Percentiles rank a stretch among this genome's conserved stretches.
Evolutionary conservation across 53 echinoderm and acorn worm species (phyloP).

Genomic region (Arbacia lixula): DNA sequence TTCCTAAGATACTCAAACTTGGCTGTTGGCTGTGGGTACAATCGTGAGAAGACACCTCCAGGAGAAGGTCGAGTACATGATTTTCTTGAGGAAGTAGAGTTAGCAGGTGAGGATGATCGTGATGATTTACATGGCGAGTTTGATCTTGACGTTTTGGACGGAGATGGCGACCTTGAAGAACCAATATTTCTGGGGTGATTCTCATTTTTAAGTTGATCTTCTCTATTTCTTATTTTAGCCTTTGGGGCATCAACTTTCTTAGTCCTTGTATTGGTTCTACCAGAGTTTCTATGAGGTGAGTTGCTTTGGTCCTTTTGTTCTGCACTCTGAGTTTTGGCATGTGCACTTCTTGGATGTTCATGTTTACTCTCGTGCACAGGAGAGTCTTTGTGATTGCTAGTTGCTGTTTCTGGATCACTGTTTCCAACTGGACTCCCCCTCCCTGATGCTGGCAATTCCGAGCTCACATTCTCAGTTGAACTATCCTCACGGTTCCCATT

Average conservation of each 20-base stretch:
- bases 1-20: slow-evolving; percentile 85
- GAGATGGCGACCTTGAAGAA: slow-evolving; percentile 15
- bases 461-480: slow-evolving; percentile 32
- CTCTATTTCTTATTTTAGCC: no score
- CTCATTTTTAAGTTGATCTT: not conserved
- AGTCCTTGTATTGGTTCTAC: not conserved
- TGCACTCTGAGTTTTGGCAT: not conserved
- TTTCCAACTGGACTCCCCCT: slow-evolving; percentile 33
- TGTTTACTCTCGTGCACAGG: no score
- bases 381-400: not conserved
- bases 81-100: slow-evolving; percentile 13
- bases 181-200: not conserved
- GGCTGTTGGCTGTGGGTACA: slow-evolving; percentile 71
- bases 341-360: not conserved
- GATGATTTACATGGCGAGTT: slow-evolving; percentile 33
- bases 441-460: slow-evolving; percentile 36
- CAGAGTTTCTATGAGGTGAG: not conserved
- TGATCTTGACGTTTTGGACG: slow-evolving; percentile 18
- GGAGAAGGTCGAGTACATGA: not conserved
- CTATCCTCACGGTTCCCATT: slow-evolving; percentile 11
- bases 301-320: slow-evolving; percentile 25
- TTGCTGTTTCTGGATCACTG: slow-evolving; percentile 42
- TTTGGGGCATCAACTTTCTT: no score
- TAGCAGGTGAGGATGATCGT: slow-evolving; percentile 42
- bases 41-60: slow-evolving; percentile 83